A percentile compares a stretch with the other conserved stretches of the same genome.
Conservation (phyloP, 2,888 invertebrate genomes). For the Oxytorus armatus region DNA sequence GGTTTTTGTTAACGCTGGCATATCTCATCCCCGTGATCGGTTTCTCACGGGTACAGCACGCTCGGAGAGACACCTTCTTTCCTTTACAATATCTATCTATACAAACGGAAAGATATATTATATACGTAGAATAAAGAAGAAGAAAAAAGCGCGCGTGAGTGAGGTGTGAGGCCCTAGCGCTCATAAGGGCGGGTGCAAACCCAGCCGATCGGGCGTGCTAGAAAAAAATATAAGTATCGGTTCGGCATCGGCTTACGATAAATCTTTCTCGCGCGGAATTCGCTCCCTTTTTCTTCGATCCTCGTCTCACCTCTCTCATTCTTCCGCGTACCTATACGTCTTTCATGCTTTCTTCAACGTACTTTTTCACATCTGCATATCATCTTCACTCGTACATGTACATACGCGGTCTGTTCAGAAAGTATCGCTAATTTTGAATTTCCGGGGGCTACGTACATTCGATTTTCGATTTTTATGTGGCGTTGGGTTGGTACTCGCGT, state of each 20-base stretch:
- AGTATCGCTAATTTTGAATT: too few species aligned
- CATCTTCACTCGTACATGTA: background rate
- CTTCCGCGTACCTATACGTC: background rate
- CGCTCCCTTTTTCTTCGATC: constrained; percentile 36
- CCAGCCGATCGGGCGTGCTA: constrained; percentile 18
- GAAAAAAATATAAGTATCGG: constrained; percentile 2
- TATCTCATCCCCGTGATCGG: constrained; percentile 49
- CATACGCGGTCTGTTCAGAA: too few species aligned
- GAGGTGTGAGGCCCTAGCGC: constrained; percentile 10
- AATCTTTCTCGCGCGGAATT: constrained; percentile 30
- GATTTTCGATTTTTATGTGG: too few species aligned
- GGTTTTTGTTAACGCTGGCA: constrained; percentile 61
- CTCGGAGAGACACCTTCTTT: background rate
- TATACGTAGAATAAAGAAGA: background rate
- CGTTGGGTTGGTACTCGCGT: too few species aligned
- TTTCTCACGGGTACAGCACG: constrained; percentile 22
- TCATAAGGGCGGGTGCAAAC: constrained; percentile 36
- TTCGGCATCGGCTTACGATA: constrained; percentile 46
- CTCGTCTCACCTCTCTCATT: constrained; percentile 35
- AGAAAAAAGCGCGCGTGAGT: constrained; percentile 7
- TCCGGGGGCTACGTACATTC: too few species aligned
- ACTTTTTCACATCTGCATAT: too few species aligned
- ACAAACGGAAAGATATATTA: background rate
- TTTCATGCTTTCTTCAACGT: constrained; percentile 11
- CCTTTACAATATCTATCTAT: constrained; percentile 19